Base-by-base conservation (phyloP, 2,113 vertebrate genomes). In the Pantherophis guttatus region DNA sequence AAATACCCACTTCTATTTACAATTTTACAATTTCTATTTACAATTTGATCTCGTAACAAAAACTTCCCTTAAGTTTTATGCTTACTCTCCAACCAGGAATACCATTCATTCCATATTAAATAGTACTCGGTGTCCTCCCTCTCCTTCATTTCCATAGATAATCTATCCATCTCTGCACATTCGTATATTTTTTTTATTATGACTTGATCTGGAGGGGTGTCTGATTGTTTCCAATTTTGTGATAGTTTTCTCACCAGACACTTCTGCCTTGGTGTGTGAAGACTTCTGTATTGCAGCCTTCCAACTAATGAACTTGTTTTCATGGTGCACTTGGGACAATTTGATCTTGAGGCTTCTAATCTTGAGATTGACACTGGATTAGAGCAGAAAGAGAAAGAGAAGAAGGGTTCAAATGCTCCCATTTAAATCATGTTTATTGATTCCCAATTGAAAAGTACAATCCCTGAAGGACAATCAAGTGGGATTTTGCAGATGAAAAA, bases 401-500 rank as follows among this genome's bases (percentile, higher is more conserved):
- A 23, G 26, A 19, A 2, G 21, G 58, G 29, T 89, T 44, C 88
- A 65, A 15, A 39, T 53, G 50, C 26, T 8, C 70, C 86, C 87
- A 81, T 19, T 11, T 89, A 90, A 90, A 94, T 58, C 57, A 6
- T 53, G 39, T 58, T 44, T 23, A 26, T 70, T 58, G 48, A 11
- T 52, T 92, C 44, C 59, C 92, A 92, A 70, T 90, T 65, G 70
- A 90, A 75, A 94, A 87, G 75, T 90, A 75, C 93, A 90, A 87
- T 9, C 44, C 44, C 23, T 6, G 44, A 62, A 85, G 58, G 44
- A 62, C 48, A 86, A 50, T 48, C 50, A 70, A 44, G 88, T 26
- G 58, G 24, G 62, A 86, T 29, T 19, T 59, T 52, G 8, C 53
- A 9, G 15, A 8, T 8, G 50, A 92, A 89, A 90, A 15, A 52